Evolutionary conservation across 2,888 invertebrate genomes (phyloP).

Genomic region (Drosophila trichaetosa): DNA sequence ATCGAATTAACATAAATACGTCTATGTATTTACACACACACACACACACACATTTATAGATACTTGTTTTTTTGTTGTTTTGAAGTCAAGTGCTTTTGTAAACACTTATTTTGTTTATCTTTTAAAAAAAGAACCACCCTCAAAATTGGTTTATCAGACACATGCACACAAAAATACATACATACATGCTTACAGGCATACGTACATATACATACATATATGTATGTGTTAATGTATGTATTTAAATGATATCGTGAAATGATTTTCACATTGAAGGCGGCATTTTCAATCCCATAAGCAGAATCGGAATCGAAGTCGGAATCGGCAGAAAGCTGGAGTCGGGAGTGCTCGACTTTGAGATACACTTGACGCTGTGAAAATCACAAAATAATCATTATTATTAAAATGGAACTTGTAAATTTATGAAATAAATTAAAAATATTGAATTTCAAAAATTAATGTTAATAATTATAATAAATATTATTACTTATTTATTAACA

Average conservation of each 20-base stretch:
- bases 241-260: slow-evolving; percentile 5
- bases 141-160: slow-evolving; percentile 23
- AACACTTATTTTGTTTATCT: slow-evolving; percentile 41
- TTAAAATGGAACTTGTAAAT: not conserved
- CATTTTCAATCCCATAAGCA: slow-evolving; percentile 1
- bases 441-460: not conserved
- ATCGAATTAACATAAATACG: not conserved
- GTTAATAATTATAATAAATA: not conserved
- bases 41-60: not conserved
- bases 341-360: not conserved
- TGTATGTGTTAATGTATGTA: not conserved
- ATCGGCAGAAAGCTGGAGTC: not conserved
- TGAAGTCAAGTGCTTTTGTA: slow-evolving; percentile 35
- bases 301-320: not conserved
- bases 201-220: not conserved
- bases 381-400: not conserved
- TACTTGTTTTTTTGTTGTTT: slow-evolving; percentile 1
- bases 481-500: not conserved
- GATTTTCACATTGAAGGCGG: not conserved
- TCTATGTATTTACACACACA: not conserved
- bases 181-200: not conserved
- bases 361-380: not conserved
- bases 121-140: slow-evolving; percentile 23
- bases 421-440: not conserved
- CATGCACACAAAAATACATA: not conserved